Percentiles rank a stretch among this genome's conserved stretches.
Evolutionary conservation across 92 coral and sea anemone genomes (phyloP).

Genomic region (Muricea muricata): DNA sequence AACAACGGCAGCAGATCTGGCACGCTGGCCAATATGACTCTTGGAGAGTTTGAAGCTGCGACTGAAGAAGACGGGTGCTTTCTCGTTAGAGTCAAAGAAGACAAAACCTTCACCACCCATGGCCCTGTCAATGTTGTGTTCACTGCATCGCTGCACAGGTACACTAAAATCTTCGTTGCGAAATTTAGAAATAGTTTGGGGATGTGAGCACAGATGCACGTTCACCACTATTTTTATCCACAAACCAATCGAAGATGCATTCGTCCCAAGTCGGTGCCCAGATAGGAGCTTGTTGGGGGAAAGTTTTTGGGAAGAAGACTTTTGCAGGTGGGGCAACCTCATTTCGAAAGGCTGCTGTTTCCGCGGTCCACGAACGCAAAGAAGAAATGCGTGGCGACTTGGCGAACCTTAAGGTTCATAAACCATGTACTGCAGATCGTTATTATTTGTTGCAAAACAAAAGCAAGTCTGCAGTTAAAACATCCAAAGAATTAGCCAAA

Average conservation of each 20-base stretch:
- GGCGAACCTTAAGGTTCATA: not conserved
- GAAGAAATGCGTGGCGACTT: not conserved
- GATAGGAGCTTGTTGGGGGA: slow-evolving; percentile 24
- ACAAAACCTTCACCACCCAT: slow-evolving; percentile 49
- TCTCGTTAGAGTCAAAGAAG: slow-evolving; percentile 49
- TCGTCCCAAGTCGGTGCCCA: slow-evolving; percentile 8
- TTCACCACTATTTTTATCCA: not conserved
- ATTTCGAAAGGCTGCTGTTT: not conserved
- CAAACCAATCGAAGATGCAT: not conserved
- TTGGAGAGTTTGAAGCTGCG: slow-evolving; percentile 57
- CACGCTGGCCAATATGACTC: slow-evolving; percentile 61
- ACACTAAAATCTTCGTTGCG: not conserved
- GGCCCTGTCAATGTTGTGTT: slow-evolving; percentile 58
- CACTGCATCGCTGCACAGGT: slow-evolving; percentile 24
- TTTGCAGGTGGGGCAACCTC: not conserved
- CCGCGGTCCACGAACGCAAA: not conserved
- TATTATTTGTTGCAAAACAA: not conserved
- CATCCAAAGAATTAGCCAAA: not conserved
- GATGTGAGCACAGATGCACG: not conserved
- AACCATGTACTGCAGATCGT: not conserved
- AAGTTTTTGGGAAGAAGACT: not conserved
- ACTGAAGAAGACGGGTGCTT: slow-evolving; percentile 38
- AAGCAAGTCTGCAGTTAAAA: not conserved
- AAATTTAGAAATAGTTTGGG: not conserved
- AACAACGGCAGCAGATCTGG: slow-evolving; percentile 48